A percentile compares a stretch with the other conserved stretches of the same genome.
Evolutionary conservation across 64 coral and sea anemone genomes (phyloP).

Genomic region (Porites lutea): DNA sequence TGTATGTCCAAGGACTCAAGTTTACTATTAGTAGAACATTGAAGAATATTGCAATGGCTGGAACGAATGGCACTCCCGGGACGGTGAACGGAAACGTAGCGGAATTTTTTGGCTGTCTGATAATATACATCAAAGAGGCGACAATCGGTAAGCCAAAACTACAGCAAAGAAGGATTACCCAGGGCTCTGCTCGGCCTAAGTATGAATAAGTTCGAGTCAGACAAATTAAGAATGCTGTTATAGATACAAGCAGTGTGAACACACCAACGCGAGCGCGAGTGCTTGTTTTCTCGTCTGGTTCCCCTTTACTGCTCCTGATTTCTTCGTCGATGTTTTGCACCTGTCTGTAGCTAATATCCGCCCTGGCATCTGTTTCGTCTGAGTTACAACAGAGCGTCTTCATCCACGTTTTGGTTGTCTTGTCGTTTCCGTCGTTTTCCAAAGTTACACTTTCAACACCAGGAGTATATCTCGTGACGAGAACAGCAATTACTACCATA

Average conservation of each 20-base stretch:
- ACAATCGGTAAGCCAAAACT: conserved; percentile 61
- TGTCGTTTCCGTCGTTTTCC: neutral
- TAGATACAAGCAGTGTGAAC: conserved; percentile 3
- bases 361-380: neutral
- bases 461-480: conserved; percentile 54
- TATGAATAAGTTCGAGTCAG: conserved; percentile 23
- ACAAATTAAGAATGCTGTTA: neutral
- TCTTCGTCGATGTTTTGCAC: neutral
- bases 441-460: conserved; percentile 30
- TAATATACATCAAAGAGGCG: conserved; percentile 25
- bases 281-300: conserved; percentile 23
- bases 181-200: neutral
- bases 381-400: conserved; percentile 43
- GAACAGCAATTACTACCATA: conserved; percentile 56
- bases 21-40: conserved; percentile 56
- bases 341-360: conserved; percentile 3
- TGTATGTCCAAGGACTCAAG: conserved; percentile 64
- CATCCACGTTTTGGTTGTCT: conserved; percentile 45
- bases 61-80: conserved; percentile 56
- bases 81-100: conserved; percentile 70
- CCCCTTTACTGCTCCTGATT: neutral
- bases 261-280: neutral
- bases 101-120: conserved; percentile 54
- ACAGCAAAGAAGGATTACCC: conserved; percentile 50
- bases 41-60: conserved; percentile 53